A percentile compares a stretch with the other conserved stretches of the same genome.
phyloP scores from a whole-genome alignment of 1,140 invertebrate species.

The Aethina tumida region DNA sequence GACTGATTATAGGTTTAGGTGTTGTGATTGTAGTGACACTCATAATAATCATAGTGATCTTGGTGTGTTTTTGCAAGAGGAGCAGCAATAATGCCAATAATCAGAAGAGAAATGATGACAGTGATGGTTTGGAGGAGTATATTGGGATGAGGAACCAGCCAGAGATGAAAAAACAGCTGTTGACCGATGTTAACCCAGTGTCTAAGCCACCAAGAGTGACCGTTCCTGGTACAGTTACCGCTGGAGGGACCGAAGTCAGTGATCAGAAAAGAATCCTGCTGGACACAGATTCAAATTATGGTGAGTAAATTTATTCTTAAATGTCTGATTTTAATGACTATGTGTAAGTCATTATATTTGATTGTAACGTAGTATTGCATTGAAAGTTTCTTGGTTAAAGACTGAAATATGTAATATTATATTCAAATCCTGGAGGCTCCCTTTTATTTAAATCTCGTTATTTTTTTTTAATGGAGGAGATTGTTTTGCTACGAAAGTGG shows the following conservation, averaged over 20 bases:
- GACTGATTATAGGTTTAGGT: conserved; percentile 38
- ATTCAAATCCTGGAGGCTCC: no score
- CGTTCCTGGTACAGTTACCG: conserved; percentile 54
- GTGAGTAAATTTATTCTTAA: conserved; percentile 12
- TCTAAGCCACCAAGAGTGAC: conserved; percentile 65
- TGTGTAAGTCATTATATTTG: no score
- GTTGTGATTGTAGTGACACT: conserved; percentile 43
- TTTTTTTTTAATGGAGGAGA: no score
- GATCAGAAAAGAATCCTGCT: conserved; percentile 68
- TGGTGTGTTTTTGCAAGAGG: conserved; percentile 59
- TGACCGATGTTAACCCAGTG: conserved; percentile 71
- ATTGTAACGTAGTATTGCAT: no score
- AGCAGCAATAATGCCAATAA: conserved; percentile 32
- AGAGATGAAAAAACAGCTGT: conserved; percentile 69
- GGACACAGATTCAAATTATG: conserved; percentile 43
- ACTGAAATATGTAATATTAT: no score
- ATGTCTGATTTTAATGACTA: no score
- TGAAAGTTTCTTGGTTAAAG: no score
- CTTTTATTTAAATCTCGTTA: no score
- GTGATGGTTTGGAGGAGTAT: conserved; percentile 48
- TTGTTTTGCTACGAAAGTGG: no score
- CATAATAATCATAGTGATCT: conserved; percentile 48
- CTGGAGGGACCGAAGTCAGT: conserved; percentile 62
- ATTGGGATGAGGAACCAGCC: conserved; percentile 49
- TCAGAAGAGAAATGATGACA: conserved; percentile 38